Base-by-base conservation (phyloP, 1,140 invertebrate species). In the Polyergus mexicanus region DNA sequence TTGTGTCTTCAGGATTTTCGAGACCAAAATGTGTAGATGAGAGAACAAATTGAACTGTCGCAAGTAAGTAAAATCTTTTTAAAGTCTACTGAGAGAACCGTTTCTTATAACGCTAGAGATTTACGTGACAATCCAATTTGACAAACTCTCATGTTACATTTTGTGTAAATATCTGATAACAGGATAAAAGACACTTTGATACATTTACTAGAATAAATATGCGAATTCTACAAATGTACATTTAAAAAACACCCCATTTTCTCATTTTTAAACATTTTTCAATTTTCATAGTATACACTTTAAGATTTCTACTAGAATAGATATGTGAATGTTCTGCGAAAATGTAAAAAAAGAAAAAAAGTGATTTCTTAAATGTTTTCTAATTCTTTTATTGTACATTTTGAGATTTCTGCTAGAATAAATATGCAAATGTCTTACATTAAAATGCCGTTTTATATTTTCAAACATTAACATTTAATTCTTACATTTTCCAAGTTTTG, bases 401-500 rank as follows among this genome's bases (percentile, higher is more conserved):
- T 32, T 22, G 28, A 38, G 10, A 25, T 8, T 44, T 16, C 0
- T 13, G 47, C 19, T 28, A 47, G 4, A 71, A 22, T 72, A 10
- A 71, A 51, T 51, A 63, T 35, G 1, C 16, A 16, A 51, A 44
- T 19, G 3, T 44, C 19, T 19, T 58, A 58, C 8, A 58, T 58
- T 8, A 58, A 10, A 58, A 56, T 56, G n/a, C 8, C 2, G 5
- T 22, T 58, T 58, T 58, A 10, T n/a, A n/a, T 58, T 22, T 58
- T 56, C n/a, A 19, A 56, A 8, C n/a, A 0, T 56, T n/a, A 32
- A 32, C 32, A n/a, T n/a, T 58, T 10, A 58, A 22, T 58, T 58
- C 10, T 58, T 22, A 58, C 2, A 58, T 58, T 22, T n/a, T 74
- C 28, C 11, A 74, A 74, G 35, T 74, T 74, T 74, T 35, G 32